phyloP scores from a whole-genome alignment of 2,113 vertebrate genomes.

The Maccullochella peelii region DNA sequence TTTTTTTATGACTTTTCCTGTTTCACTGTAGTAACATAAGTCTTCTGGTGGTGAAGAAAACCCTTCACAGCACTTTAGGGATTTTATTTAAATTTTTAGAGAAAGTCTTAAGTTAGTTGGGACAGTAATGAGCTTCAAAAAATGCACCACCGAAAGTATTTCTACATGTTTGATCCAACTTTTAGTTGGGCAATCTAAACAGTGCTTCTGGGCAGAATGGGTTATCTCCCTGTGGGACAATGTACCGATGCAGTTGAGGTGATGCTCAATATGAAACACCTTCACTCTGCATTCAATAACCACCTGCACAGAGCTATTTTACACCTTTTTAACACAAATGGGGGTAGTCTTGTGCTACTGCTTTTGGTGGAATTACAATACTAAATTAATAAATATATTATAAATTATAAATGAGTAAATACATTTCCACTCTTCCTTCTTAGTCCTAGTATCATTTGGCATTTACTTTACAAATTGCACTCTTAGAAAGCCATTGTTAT shows the following conservation, averaged over 20 bases:
- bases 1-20: conserved; percentile 39
- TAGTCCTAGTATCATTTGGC: background rate
- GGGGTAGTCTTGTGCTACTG: background rate
- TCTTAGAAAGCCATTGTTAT: background rate
- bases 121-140: conserved; percentile 29
- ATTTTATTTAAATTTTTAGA: conserved; percentile 38
- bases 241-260: background rate
- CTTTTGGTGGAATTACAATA: background rate
- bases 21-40: conserved; percentile 33
- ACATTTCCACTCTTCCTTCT: background rate
- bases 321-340: background rate
- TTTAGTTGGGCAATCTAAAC: conserved; percentile 15
- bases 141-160: conserved; percentile 7
- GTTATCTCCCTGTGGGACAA: conserved; percentile 15
- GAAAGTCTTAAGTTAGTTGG: background rate
- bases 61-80: conserved; percentile 16
- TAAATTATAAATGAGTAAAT: conserved; percentile 22
- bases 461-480: background rate
- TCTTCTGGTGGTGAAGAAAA: conserved; percentile 19
- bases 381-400: conserved; percentile 3
- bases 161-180: conserved; percentile 31
- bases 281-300: background rate
- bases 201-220: background rate
- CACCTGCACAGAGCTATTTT: background rate
- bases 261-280: conserved; percentile 30